A percentile compares a stretch with the other conserved stretches of the same genome.
These are phyloP conservation scores for Thaumatotibia leucotreta DNA, from an alignment of 1,140 invertebrate species.

Conservation along the genomic window DNA sequence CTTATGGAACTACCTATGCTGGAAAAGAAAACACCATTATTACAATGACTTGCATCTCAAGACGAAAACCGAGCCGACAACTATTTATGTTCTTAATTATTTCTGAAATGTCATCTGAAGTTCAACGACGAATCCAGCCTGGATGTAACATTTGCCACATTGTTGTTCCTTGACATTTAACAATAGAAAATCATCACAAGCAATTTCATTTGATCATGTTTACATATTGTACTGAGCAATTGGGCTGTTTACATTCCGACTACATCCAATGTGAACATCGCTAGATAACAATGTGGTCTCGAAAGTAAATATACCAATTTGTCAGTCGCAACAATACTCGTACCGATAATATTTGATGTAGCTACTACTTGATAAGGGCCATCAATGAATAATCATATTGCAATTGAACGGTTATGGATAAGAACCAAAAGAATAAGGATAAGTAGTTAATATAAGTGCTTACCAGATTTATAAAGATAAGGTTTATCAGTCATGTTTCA, in stretches of 20 bases:
- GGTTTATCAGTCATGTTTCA: constrained; percentile 53
- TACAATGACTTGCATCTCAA: neutral
- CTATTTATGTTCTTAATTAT: neutral
- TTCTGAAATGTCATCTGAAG: neutral
- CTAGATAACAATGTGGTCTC: constrained; percentile 38
- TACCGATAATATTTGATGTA: constrained; percentile 48
- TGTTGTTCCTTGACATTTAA: constrained; percentile 25
- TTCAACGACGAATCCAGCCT: neutral
- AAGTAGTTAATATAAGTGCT: constrained; percentile 35
- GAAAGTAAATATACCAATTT: constrained; percentile 40
- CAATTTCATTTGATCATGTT: constrained; percentile 23
- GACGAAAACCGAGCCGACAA: neutral
- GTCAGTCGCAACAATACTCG: constrained; percentile 46
- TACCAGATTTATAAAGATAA: constrained; percentile 62
- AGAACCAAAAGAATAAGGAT: constrained; percentile 38
- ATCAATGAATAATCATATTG: constrained; percentile 44
- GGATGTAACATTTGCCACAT: neutral
- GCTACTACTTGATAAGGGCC: constrained; percentile 42
- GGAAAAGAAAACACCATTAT: constrained; percentile 23
- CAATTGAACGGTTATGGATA: constrained; percentile 37
- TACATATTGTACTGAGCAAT: constrained; percentile 22
- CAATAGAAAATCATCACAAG: constrained; percentile 18
- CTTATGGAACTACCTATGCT: constrained; percentile 33
- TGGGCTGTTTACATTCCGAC: constrained; percentile 44
- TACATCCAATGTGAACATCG: constrained; percentile 25